Conservation (phyloP, 2,888 invertebrate genomes). For the Thymelicus acteon region DNA sequence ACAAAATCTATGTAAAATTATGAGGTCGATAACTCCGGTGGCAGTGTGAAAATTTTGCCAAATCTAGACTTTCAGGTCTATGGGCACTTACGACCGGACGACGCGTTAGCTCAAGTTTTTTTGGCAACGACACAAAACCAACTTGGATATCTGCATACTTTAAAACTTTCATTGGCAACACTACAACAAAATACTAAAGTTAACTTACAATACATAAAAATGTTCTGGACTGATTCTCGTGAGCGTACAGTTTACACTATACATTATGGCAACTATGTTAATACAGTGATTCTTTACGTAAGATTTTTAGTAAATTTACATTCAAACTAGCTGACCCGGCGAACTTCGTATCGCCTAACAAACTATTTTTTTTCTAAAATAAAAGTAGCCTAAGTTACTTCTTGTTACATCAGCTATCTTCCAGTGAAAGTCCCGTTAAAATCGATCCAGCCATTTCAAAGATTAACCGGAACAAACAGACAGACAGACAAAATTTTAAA, state of each 20-base stretch:
- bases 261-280: no score
- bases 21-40: neutral
- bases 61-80: neutral
- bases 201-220: neutral
- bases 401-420: no score
- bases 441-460: no score
- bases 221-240: neutral
- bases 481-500: no score
- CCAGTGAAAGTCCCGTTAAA: no score
- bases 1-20: neutral
- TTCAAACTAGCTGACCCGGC: no score
- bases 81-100: neutral
- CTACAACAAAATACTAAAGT: slow-evolving; percentile 1
- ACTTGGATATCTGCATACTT: slow-evolving; percentile 11
- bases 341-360: no score
- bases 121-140: slow-evolving; percentile 13
- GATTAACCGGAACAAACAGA: no score
- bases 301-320: no score
- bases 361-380: no score
- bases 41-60: slow-evolving; percentile 1
- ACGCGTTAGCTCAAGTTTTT: slow-evolving; percentile 3
- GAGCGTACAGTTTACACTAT: neutral
- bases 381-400: no score
- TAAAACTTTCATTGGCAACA: slow-evolving; percentile 7
- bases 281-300: no score